Evolutionary conservation across 1,140 invertebrate species (phyloP).

Genomic region (Diachasmimorpha longicaudata): DNA sequence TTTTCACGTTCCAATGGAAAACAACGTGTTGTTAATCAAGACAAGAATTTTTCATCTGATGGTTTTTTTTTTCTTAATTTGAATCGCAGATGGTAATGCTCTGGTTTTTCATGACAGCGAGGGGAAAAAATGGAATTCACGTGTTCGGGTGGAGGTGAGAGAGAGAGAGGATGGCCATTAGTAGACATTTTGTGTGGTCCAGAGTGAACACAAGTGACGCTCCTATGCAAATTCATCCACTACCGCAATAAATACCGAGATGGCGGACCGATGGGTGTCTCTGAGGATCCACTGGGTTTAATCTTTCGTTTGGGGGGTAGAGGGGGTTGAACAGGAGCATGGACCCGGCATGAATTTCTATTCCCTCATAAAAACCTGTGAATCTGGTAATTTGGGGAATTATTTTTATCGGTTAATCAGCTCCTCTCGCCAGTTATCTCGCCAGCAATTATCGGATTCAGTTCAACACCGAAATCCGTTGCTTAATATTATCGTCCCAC

Average conservation of each 20-base stretch:
- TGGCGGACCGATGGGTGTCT: constrained; percentile 28
- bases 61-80: background rate
- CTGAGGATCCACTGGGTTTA: constrained; percentile 1
- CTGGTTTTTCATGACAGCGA: background rate
- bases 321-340: constrained; percentile 35
- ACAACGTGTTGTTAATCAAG: constrained; percentile 14
- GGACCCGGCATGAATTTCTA: constrained; percentile 53
- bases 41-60: background rate
- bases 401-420: background rate
- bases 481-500: too few relatives aligned
- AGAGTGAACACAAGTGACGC: constrained; percentile 43
- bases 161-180: constrained; percentile 49
- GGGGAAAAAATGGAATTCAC: background rate
- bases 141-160: background rate
- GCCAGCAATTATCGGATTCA: too few relatives aligned
- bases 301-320: constrained; percentile 22
- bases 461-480: too few relatives aligned
- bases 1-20: constrained; percentile 20
- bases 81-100: background rate
- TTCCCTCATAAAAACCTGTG: background rate
- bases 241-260: constrained; percentile 60
- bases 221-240: constrained; percentile 58
- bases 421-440: too few relatives aligned
- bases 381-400: background rate
- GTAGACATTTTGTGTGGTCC: constrained; percentile 63